Evolutionary conservation across 37 sponge, comb jelly and placozoan species (phyloP), one percentile per base, ranked within the genome.

Genomic region (Chondrosia reniformis): DNA sequence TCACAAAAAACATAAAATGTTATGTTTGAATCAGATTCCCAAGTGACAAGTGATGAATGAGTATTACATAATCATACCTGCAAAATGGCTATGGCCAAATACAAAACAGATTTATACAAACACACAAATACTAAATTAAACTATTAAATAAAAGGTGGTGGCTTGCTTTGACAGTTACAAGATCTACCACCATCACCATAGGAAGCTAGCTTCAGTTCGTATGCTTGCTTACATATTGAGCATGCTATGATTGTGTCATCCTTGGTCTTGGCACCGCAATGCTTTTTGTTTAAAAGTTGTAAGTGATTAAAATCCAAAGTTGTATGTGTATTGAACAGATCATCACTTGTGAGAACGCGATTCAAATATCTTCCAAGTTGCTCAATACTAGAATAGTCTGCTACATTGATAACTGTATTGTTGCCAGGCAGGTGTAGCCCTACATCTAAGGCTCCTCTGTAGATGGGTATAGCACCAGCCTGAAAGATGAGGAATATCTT

Each of bases 371-470:
- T 36, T 1, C 72, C 72, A 21, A 69, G 25, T 21, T 34, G n/a
- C 38, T 69, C 72, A 40, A 69, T 69, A 34, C n/a, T 69, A 22
- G 72, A 13, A 44, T 39, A 69, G 43, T 69, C 44, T 36, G 43
- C 72, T 1, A 69, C 72, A 7, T 69, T 69, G 72, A 69, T 69
- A 5, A 69, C 25, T 24, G 72, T 34, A 44, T 69, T 36, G 72
- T 69, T 69, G 42, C 72, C 72, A 6, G 72, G 72, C 2, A 69
- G 7, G 2, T 69, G 72, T 21, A 39, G 19, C n/a, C 42, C 72
- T 22, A 69, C 24, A 36, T 69, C 72, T 3, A 44, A 44, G 1
- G 72, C 72, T 38, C 72, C 72, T 25, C 72, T 69, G 42, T 69
- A 69, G 3, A 69, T 13, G 24, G 72, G 72, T 19, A 69, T 69